Evolutionary conservation across 2,113 vertebrate genomes (phyloP), one percentile per base, ranked within the genome.

Genomic region (Percina caprodes): DNA sequence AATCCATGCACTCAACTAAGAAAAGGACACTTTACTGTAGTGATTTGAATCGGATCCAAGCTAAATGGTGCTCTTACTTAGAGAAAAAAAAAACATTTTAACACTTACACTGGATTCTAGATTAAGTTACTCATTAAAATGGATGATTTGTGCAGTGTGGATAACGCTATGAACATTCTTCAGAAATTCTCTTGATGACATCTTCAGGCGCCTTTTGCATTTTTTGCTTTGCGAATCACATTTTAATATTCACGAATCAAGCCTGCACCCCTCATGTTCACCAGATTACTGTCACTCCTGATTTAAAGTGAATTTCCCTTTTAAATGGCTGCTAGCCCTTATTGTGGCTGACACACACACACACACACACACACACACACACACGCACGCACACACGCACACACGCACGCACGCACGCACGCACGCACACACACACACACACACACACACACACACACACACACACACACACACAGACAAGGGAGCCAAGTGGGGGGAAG

Each of bases 241-340:
- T 84, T 84, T 85, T 74, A 83, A 88, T 86, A 87, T 86, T 91
- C 79, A 70, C 69, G 70, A 86, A 90, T 91, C 78, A 83, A 74
- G 88, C 77, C 63, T 66, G 73, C 35, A 70, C 60, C 54, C 52
- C 67, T 80, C 67, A 51, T 72, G 76, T 66, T 77, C 75, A 65
- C 58, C 69, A 60, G 56, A 73, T 73, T 52, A 45, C 76, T 79
- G 80, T 83, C 80, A 87, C 72, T 69, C 63, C 69, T 82, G 77
- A 83, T 89, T 92, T 72, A 79, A 88, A 82, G 74, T 87, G 69
- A 71, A 88, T 87, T 91, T 82, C 76, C 77, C 76, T 86, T 91
- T 83, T 72, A 84, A 89, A 88, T 75, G 45, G 68, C 65, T 79
- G 67, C 68, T 35, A 45, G 69, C 56, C 72, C n/a, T 82, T 78